Percentiles rank a stretch among this genome's conserved stretches.
Evolutionary conservation across 2,797 vertebrate genomes (phyloP).

Genomic region (Pogoniulus pusillus): DNA sequence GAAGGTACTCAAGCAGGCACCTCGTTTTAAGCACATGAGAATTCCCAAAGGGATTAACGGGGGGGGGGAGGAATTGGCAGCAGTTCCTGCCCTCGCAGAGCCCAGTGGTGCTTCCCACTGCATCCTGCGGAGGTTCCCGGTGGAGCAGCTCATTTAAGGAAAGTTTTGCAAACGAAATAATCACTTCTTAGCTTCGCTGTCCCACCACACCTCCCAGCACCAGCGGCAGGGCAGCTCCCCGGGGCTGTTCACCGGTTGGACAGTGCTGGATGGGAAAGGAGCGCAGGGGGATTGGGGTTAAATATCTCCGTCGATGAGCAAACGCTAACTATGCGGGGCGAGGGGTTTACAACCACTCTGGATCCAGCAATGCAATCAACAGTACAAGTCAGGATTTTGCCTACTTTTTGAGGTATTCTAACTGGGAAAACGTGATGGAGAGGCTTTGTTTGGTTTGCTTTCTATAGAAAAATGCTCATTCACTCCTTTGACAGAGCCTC

Average conservation of each 20-base stretch:
- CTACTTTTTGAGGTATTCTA: not conserved
- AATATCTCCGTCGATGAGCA: not conserved
- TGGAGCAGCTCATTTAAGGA: not conserved
- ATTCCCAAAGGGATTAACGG: constrained; percentile 38
- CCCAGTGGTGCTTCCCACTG: not conserved
- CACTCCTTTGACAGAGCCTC: constrained; percentile 42
- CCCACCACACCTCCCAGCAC: not conserved
- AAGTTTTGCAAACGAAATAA: constrained; percentile 28
- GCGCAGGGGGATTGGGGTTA: not conserved
- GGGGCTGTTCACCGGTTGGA: not conserved
- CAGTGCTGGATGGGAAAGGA: not conserved
- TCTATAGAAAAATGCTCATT: not conserved
- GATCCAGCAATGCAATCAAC: not conserved
- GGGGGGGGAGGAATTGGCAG: not conserved
- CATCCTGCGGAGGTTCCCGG: not conserved
- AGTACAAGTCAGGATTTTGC: constrained; percentile 10
- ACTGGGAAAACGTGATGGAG: not conserved
- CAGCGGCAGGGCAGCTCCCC: not conserved
- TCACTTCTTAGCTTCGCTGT: not conserved
- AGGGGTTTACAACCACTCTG: not conserved
- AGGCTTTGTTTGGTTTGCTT: not conserved
- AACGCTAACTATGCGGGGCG: not conserved
- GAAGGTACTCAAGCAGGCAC: constrained; percentile 18
- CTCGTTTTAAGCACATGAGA: constrained; percentile 15
- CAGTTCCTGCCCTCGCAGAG: not conserved